A percentile compares a stretch with the other conserved stretches of the same genome.
phyloP scores from a whole-genome alignment of 2,797 vertebrate genomes.

The Rhincodon typus region DNA sequence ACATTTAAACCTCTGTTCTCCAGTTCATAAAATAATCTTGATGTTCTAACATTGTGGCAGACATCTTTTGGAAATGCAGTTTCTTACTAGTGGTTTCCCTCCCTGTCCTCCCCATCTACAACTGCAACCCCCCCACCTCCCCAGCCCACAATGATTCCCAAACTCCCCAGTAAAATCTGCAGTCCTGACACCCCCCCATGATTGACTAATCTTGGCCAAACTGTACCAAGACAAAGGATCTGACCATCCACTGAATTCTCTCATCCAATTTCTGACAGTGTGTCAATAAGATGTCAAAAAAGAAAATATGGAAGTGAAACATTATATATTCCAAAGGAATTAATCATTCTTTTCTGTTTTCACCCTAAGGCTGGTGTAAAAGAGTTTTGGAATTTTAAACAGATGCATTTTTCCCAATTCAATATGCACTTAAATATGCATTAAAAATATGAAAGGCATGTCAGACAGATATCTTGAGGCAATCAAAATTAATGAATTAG shows the following conservation, averaged over 20 bases:
- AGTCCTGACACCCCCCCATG: neutral
- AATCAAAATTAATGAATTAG: too few species aligned
- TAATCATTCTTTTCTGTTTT: too few species aligned
- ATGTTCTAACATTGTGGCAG: neutral
- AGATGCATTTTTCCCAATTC: too few species aligned
- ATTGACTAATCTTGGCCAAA: neutral
- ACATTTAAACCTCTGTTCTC: neutral
- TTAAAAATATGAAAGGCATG: too few species aligned
- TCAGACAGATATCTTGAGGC: too few species aligned
- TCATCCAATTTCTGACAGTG: neutral
- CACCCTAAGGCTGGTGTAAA: too few species aligned
- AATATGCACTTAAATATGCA: too few species aligned
- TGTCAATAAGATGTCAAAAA: neutral
- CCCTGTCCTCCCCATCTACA: too few species aligned
- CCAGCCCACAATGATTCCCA: neutral
- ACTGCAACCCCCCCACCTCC: neutral
- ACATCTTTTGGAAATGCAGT: too few species aligned
- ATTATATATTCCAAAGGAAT: neutral
- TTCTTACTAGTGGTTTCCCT: too few species aligned
- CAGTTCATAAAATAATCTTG: neutral
- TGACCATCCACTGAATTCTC: neutral
- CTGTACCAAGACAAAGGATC: neutral
- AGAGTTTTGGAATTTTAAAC: too few species aligned
- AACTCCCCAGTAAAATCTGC: neutral
- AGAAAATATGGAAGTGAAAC: neutral